phyloP scores from a whole-genome alignment of 1,140 invertebrate genomes.

The Drosophila kepulauana region DNA sequence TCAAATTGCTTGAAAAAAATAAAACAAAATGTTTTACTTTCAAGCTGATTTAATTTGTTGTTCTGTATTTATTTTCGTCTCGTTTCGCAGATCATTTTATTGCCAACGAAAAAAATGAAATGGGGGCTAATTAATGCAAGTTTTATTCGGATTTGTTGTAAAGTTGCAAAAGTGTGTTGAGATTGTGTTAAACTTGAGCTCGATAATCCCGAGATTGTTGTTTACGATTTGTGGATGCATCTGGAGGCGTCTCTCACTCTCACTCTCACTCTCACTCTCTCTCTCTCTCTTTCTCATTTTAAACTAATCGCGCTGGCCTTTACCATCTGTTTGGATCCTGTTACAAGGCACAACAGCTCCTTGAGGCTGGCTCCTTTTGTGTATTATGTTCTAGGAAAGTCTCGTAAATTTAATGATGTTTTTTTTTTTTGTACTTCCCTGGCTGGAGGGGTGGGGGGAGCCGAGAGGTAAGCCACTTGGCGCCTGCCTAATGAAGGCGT shows the following conservation, averaged over 20 bases:
- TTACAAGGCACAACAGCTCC: slow-evolving; percentile 2
- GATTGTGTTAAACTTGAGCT: not conserved
- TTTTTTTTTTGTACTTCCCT: slow-evolving; percentile 23
- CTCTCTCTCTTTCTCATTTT: not conserved
- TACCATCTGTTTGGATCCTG: slow-evolving; percentile 34
- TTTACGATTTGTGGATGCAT: slow-evolving; percentile 11
- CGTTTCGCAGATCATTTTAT: not conserved
- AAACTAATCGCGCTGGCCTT: slow-evolving; percentile 30
- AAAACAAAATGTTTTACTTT: no score
- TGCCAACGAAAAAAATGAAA: no score
- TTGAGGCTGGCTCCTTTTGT: slow-evolving; percentile 46
- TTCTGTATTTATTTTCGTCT: not conserved
- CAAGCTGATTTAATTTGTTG: not conserved
- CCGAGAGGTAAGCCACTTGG: slow-evolving; percentile 47
- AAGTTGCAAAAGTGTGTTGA: not conserved
- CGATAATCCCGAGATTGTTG: slow-evolving; percentile 9
- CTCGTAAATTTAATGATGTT: slow-evolving; percentile 81
- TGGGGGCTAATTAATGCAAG: not conserved
- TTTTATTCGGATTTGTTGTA: not conserved
- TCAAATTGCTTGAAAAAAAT: no score
- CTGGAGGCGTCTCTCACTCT: no score
- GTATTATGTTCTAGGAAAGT: slow-evolving; percentile 59
- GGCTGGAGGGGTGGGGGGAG: not conserved
- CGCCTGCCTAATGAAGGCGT: slow-evolving; percentile 72
- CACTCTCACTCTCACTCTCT: no score